These are phyloP conservation scores for Crenuchus spilurus DNA, from an alignment of 2,797 vertebrate species.

Conservation along the genomic window DNA sequence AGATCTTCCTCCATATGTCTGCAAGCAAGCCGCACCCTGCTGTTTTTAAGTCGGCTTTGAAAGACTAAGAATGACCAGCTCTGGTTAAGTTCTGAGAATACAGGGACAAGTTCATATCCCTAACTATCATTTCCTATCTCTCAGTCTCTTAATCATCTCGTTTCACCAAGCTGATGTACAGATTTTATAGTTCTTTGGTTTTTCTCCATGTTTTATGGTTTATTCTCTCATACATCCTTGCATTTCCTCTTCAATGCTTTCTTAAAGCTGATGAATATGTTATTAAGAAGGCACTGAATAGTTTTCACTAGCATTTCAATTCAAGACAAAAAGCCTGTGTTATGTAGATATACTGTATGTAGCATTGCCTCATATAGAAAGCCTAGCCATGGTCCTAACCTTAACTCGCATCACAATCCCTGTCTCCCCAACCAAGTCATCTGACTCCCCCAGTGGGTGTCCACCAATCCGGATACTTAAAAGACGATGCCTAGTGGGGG, in stretches of 20 bases:
- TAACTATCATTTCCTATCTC: not conserved
- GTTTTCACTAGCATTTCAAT: too few species aligned
- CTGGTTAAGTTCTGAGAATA: too few species aligned
- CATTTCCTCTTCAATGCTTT: too few species aligned
- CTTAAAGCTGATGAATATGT: too few species aligned
- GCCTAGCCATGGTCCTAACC: not conserved
- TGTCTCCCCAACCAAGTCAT: slow-evolving; percentile 39
- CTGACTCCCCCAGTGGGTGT: slow-evolving; percentile 48
- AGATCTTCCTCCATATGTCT: not conserved
- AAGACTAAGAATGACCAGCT: not conserved
- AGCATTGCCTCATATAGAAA: not conserved
- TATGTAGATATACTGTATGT: not conserved
- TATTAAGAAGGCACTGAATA: too few species aligned
- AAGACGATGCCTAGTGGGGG: slow-evolving; percentile 30
- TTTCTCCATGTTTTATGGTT: too few species aligned
- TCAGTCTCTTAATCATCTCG: not conserved
- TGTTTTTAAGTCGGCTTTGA: not conserved
- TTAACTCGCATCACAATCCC: slow-evolving; percentile 29
- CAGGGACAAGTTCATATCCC: not conserved
- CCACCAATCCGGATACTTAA: slow-evolving; percentile 46
- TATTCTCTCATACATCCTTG: too few species aligned
- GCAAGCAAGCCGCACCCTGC: not conserved
- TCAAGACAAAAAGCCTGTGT: too few species aligned
- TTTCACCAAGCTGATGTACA: too few species aligned
- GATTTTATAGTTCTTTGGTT: too few species aligned